Percentiles rank a stretch among this genome's conserved stretches.
Conservation (phyloP, 2,888 invertebrate species). For the Polietes domitor region DNA sequence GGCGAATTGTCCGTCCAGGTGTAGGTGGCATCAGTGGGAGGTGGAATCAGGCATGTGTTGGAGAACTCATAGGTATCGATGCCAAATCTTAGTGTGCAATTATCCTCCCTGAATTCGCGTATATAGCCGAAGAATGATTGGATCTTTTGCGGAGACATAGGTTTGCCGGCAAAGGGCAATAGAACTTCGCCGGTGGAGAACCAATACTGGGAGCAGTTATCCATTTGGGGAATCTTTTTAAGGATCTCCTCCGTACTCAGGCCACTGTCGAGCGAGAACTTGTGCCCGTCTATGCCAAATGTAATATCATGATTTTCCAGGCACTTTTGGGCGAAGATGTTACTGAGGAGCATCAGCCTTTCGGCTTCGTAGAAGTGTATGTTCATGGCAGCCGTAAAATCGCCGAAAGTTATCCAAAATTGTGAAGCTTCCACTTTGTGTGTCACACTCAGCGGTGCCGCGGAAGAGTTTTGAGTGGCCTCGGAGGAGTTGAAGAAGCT, state of each 20-base stretch:
- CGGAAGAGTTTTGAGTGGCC: conserved; percentile 64
- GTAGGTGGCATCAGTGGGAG: conserved; percentile 63
- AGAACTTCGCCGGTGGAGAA: conserved; percentile 76
- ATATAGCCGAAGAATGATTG: conserved; percentile 74
- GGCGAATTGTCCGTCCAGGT: conserved; percentile 70
- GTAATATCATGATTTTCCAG: conserved; percentile 73
- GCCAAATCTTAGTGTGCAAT: conserved; percentile 72
- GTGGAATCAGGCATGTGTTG: conserved; percentile 68
- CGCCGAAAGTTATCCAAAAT: conserved; percentile 75
- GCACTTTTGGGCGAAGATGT: conserved; percentile 76
- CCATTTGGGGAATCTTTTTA: conserved; percentile 68
- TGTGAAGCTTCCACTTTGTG: conserved; percentile 68
- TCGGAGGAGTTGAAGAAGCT: conserved; percentile 71
- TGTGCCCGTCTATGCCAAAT: conserved; percentile 77
- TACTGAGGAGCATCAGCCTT: conserved; percentile 73
- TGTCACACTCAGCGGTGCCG: conserved; percentile 45
- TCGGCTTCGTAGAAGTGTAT: conserved; percentile 72
- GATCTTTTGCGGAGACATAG: conserved; percentile 71
- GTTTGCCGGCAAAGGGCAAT: conserved; percentile 76
- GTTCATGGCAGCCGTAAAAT: conserved; percentile 74
- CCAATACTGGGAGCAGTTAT: conserved; percentile 77
- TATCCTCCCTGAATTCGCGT: conserved; percentile 61
- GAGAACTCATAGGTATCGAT: conserved; percentile 77
- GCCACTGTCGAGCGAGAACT: conserved; percentile 67
- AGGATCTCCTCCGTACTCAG: conserved; percentile 63